Base-by-base conservation (phyloP, 2,113 vertebrate species). In the Melanerpes formicivorus region DNA sequence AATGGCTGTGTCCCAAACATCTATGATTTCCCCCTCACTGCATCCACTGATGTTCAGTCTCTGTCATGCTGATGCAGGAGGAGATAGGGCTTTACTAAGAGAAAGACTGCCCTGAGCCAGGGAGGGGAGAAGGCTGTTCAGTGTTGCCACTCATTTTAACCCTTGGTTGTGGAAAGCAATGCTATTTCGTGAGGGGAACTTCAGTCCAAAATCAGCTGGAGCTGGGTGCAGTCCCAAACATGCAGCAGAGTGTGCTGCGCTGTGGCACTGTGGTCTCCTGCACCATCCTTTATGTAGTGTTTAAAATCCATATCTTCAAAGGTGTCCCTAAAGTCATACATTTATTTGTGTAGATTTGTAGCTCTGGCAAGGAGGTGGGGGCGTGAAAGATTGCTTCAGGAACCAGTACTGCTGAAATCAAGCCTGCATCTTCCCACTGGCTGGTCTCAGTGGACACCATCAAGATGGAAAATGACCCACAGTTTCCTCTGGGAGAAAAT, bases 271-370 rank as follows among this genome's bases (percentile, higher is more conserved):
- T 80, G 52, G 18, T 10, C 9, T 13, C 75, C 34, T 86, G 27
- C 19, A 27, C 10, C 0, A 0, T 80, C 29, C 17, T 22, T 87
- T 76, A 5, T 7, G 5, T 29, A 18, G 5, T 46, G 23, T 62
- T 78, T 84, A 46, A 84, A 86, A 64, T 63, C 18, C 0, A 0
- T 70, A 14, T 48, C 18, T 82, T 87, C 52, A 59, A 46, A 80
- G 18, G 17, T 66, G 44, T 42, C 40, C 25, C 34, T 84, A 19
- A 87, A 89, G 52, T 70, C 30, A 60, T 30, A 48, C 5, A 8
- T 66, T 58, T 40, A n/a, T 1, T 58, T n/a, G 30, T 1, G 0
- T 29, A 12, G n/a, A 55, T 71, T 12, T 37, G 1, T 82, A 66
- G 60, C 4, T 1, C 26, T 70, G 12, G 15, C 37, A 30, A 76